Conservation (phyloP, 2,797 vertebrate genomes). For the Darevskia nairensis region DNA sequence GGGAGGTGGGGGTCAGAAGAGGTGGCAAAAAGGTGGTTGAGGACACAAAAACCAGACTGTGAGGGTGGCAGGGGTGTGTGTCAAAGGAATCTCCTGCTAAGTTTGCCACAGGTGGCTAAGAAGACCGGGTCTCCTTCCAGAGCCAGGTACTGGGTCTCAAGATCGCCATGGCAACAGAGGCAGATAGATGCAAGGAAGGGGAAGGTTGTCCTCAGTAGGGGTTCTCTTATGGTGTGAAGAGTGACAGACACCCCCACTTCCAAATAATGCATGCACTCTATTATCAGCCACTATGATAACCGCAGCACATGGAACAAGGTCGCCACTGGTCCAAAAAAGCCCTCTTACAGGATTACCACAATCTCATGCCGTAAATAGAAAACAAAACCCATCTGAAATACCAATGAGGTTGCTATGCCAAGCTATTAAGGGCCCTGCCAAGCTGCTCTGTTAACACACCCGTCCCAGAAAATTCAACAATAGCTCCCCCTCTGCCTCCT, state of each 20-base stretch:
- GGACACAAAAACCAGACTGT: neutral
- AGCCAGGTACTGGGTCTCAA: neutral
- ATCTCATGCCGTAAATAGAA: constrained; percentile 32
- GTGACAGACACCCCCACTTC: neutral
- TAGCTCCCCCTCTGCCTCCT: neutral
- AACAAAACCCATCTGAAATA: constrained; percentile 10
- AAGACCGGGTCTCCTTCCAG: neutral
- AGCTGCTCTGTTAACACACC: neutral
- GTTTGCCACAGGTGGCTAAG: neutral
- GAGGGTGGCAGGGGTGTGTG: neutral
- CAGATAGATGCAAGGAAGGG: constrained; percentile 8
- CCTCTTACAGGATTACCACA: constrained; percentile 35
- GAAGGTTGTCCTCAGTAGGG: neutral
- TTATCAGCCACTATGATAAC: neutral
- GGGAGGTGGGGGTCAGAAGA: neutral
- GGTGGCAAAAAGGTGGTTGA: neutral
- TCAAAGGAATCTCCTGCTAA: neutral
- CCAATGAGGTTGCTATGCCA: neutral
- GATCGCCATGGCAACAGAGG: neutral
- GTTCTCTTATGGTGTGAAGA: neutral
- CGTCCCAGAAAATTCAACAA: neutral
- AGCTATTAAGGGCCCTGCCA: neutral
- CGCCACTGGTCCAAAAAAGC: neutral
- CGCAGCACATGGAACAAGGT: neutral
- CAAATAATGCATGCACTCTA: neutral